These are phyloP conservation scores for Casuarius casuarius DNA, from an alignment of 2,113 vertebrate genomes.

Conservation along the genomic window DNA sequence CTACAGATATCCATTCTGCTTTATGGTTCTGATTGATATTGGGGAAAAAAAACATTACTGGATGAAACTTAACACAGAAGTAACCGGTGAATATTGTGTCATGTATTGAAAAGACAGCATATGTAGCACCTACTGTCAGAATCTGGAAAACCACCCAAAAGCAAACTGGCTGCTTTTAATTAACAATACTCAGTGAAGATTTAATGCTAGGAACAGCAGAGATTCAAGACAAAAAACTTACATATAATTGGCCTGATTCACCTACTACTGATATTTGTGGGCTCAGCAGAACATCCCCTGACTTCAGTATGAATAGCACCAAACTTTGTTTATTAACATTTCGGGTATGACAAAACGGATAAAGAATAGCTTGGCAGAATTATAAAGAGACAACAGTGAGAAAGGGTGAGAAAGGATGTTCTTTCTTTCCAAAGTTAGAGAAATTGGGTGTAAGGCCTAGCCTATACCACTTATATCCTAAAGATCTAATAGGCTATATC, in stretches of 20 bases:
- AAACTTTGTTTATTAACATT: neutral
- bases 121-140: neutral
- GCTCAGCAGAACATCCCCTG: neutral
- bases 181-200: conserved; percentile 5
- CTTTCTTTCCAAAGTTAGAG: neutral
- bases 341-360: neutral
- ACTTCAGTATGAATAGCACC: neutral
- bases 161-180: neutral
- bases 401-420: rapidly evolving
- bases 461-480: neutral
- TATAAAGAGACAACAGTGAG: neutral
- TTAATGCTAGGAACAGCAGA: neutral
- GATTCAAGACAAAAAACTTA: neutral
- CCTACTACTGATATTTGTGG: neutral
- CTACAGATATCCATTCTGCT: conserved; percentile 33
- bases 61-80: conserved; percentile 9
- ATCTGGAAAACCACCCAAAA: neutral
- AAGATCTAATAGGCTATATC: neutral
- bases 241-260: neutral
- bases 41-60: conserved; percentile 11
- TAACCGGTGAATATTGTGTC: neutral
- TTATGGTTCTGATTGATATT: conserved; percentile 30
- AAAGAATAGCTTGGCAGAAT: neutral
- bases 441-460: neutral
- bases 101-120: conserved; percentile 4